These are phyloP conservation scores for Sakesphorus luctuosus DNA, from an alignment of 2,113 vertebrate species.

Conservation along the genomic window DNA sequence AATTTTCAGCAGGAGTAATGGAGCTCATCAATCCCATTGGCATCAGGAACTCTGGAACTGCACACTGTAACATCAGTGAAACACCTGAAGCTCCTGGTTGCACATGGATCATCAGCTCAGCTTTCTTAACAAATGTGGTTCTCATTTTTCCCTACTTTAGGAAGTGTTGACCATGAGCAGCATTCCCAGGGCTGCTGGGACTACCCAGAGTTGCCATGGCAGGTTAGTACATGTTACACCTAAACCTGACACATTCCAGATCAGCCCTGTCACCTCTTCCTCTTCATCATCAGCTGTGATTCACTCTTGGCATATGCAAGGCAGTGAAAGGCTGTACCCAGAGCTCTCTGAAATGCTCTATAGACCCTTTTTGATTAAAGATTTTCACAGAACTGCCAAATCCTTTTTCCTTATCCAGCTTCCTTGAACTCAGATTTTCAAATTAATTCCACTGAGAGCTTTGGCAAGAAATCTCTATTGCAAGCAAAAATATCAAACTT, in stretches of 20 bases:
- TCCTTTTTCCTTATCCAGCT: neutral
- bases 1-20: neutral
- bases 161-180: neutral
- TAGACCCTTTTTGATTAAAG: neutral
- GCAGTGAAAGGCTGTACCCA: neutral
- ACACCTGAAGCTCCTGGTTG: neutral
- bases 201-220: neutral
- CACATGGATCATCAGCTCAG: neutral
- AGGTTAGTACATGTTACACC: neutral
- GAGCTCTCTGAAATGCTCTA: neutral
- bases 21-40: neutral
- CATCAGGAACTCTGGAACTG: neutral
- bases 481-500: neutral
- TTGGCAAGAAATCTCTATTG: neutral
- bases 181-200: neutral
- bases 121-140: neutral
- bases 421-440: neutral
- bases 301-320: neutral
- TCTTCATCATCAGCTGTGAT: neutral
- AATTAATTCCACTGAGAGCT: neutral
- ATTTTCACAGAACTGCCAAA: neutral
- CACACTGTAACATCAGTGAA: neutral
- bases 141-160: neutral
- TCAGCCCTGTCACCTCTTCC: neutral
- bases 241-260: neutral